These are phyloP conservation scores for Cyprinodon variegatus DNA, from an alignment of 2,113 vertebrate species.

Conservation along the genomic window DNA sequence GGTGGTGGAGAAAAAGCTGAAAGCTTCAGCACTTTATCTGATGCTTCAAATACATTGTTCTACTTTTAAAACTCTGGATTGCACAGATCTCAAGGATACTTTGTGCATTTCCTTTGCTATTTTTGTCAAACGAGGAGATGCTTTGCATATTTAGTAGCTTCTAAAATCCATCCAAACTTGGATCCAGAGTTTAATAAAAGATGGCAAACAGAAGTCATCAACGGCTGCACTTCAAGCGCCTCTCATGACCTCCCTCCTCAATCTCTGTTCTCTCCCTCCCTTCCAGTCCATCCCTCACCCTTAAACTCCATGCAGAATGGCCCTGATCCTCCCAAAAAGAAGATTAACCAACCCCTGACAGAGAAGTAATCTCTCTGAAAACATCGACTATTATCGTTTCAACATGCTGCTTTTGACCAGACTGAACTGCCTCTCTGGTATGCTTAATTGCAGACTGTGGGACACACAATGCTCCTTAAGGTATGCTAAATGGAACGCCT, in stretches of 20 bases:
- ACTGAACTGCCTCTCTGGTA: conserved; percentile 67
- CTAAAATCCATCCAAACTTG: too few species aligned
- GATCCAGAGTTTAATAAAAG: conserved; percentile 71
- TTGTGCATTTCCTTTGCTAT: neutral
- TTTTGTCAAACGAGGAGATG: conserved; percentile 11
- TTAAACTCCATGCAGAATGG: conserved; percentile 48
- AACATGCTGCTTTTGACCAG: conserved; percentile 67
- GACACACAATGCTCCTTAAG: conserved; percentile 57
- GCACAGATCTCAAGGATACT: neutral
- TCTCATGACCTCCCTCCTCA: conserved; percentile 39
- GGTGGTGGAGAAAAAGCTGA: conserved; percentile 18
- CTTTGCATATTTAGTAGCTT: conserved; percentile 31
- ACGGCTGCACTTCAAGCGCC: conserved; percentile 56
- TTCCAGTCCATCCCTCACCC: conserved; percentile 53
- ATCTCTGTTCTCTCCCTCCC: conserved; percentile 40
- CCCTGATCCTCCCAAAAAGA: conserved; percentile 73
- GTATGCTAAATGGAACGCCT: conserved; percentile 71
- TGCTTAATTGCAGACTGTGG: conserved; percentile 68
- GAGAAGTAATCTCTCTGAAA: conserved; percentile 73
- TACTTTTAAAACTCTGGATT: neutral
- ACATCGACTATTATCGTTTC: conserved; percentile 76
- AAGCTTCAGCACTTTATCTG: neutral
- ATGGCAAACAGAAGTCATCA: conserved; percentile 68
- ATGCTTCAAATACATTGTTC: neutral
- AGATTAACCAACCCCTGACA: conserved; percentile 76